Conservation (phyloP, 2,888 invertebrate genomes). For the Pristionchus exspectatus region DNA sequence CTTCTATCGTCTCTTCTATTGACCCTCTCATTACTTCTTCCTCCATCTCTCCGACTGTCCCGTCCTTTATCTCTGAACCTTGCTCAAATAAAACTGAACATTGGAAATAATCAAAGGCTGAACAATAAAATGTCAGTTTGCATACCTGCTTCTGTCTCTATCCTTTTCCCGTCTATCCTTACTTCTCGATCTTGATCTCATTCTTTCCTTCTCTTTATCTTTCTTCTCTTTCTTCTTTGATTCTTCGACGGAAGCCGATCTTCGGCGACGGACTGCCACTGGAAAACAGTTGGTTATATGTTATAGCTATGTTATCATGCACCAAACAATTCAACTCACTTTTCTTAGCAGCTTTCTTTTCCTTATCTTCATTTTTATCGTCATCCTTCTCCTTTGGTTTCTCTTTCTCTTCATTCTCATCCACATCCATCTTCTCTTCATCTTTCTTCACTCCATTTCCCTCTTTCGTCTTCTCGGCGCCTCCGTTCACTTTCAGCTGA, state of each 20-base stretch:
- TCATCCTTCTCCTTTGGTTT: slow-evolving; percentile 6
- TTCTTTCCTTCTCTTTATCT: slow-evolving; percentile 17
- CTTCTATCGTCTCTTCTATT: slow-evolving; percentile 14
- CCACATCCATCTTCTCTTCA: slow-evolving; percentile 2
- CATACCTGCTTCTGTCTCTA: slow-evolving; percentile 43
- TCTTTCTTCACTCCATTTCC: slow-evolving; percentile 8
- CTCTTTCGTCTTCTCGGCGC: slow-evolving; percentile 10
- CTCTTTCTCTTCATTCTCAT: slow-evolving; percentile 5
- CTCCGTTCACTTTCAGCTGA: slow-evolving; percentile 41
- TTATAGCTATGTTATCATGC: not conserved
- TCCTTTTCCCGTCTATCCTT: not conserved
- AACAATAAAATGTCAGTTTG: not conserved
- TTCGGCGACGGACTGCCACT: slow-evolving; percentile 48
- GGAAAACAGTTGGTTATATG: not conserved
- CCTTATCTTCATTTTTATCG: slow-evolving; percentile 3
- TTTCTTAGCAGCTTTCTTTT: slow-evolving; percentile 50
- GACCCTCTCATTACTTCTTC: not conserved
- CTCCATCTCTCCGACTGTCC: not conserved
- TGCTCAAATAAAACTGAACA: not conserved
- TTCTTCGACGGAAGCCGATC: slow-evolving; percentile 44
- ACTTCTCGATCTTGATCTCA: slow-evolving; percentile 33
- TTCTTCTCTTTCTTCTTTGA: slow-evolving; percentile 46
- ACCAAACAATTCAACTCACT: not conserved
- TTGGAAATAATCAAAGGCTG: not conserved
- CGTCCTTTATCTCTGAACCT: not conserved